Evolutionary conservation across 92 coral and sea anemone species (phyloP).

Genomic region (Bergia puertoricense): DNA sequence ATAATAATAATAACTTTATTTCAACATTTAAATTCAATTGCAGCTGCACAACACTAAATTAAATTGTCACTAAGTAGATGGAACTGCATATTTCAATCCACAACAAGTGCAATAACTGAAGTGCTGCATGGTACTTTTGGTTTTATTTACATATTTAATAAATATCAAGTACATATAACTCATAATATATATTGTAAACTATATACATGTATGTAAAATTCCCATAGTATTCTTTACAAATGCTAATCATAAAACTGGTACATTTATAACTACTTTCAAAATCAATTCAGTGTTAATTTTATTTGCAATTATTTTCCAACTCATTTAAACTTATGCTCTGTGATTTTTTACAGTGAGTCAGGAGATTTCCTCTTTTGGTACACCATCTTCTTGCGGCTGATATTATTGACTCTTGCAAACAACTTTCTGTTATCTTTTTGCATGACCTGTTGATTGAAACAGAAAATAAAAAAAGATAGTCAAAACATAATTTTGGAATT

Average conservation of each 20-base stretch:
- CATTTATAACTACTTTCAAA: neutral
- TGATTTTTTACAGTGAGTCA: neutral
- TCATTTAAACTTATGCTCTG: no score
- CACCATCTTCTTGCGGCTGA: neutral
- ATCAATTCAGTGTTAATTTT: neutral
- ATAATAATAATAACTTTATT: no score
- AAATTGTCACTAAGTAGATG: no score
- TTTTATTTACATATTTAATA: neutral
- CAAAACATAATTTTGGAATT: no score
- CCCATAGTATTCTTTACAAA: neutral
- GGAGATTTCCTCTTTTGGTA: neutral
- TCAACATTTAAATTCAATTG: no score
- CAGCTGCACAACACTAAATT: no score
- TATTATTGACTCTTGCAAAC: conserved; percentile 10
- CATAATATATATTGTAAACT: neutral
- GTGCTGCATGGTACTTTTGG: neutral
- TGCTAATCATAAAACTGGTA: no score
- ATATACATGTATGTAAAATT: neutral
- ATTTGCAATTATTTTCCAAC: no score
- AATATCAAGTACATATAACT: neutral
- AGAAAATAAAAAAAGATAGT: no score
- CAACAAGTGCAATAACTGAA: neutral
- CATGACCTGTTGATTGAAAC: conserved; percentile 5
- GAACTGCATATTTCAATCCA: no score
- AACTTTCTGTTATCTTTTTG: conserved; percentile 9